These are phyloP conservation scores for Melanostoma scalare DNA, from an alignment of 2,888 invertebrate genomes.

Conservation along the genomic window DNA sequence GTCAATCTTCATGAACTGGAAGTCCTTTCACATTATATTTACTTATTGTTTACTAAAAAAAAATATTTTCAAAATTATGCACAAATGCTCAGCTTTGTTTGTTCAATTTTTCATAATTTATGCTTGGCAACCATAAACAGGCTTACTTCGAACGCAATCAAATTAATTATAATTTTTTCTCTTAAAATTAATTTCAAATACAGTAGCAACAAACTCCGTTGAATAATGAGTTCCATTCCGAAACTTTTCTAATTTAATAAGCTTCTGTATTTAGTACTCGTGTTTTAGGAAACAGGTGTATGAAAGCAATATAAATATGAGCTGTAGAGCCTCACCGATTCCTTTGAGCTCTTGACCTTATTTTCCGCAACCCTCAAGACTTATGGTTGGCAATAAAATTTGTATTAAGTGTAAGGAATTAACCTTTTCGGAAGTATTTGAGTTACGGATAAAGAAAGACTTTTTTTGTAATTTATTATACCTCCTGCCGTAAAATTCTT, in stretches of 20 bases:
- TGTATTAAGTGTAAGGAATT: slow-evolving; percentile 53
- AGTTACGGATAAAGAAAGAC: slow-evolving; percentile 23
- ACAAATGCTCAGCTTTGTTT: not conserved
- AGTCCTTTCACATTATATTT: no score
- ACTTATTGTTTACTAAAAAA: not conserved
- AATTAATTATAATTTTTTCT: slow-evolving; percentile 36
- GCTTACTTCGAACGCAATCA: slow-evolving; percentile 1
- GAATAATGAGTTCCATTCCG: slow-evolving; percentile 37
- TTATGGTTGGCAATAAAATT: slow-evolving; percentile 59
- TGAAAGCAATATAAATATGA: slow-evolving; percentile 23
- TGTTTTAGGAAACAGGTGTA: slow-evolving; percentile 33
- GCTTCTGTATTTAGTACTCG: slow-evolving; percentile 18
- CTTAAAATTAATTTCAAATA: slow-evolving; percentile 32
- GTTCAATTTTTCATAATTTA: no score
- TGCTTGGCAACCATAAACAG: slow-evolving; percentile 6
- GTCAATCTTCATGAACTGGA: no score
- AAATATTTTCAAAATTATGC: not conserved
- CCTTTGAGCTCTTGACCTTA: slow-evolving; percentile 45
- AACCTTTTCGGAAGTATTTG: slow-evolving; percentile 51
- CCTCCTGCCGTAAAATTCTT: slow-evolving; percentile 36
- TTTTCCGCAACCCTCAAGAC: slow-evolving; percentile 27
- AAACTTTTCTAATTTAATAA: slow-evolving; percentile 52
- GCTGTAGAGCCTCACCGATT: slow-evolving; percentile 29
- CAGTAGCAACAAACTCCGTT: slow-evolving; percentile 18
- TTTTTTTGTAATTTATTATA: slow-evolving; percentile 54